These are phyloP conservation scores for Caenorhabditis inopinata DNA, from an alignment of 1,140 invertebrate species.

Conservation along the genomic window DNA sequence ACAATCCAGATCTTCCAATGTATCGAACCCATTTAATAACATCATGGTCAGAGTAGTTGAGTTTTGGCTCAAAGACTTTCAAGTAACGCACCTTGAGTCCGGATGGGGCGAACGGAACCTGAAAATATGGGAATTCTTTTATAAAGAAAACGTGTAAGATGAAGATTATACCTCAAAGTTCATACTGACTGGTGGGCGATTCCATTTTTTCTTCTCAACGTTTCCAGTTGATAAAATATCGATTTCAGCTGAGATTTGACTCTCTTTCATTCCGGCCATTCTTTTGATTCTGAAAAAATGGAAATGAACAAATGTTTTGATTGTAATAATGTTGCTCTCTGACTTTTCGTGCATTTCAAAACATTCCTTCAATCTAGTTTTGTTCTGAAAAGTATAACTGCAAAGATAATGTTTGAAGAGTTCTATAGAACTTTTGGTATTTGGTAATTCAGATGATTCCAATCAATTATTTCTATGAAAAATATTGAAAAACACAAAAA, in stretches of 20 bases:
- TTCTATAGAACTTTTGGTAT: too few relatives aligned
- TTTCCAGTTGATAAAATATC: constrained; percentile 96
- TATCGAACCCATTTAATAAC: constrained; percentile 99
- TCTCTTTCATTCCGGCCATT: constrained; percentile 99
- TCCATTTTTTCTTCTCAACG: constrained; percentile 94
- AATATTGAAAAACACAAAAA: too few relatives aligned
- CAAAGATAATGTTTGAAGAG: too few relatives aligned
- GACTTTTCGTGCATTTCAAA: too few relatives aligned
- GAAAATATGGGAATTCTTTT: constrained; percentile 54
- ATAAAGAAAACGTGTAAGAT: background rate
- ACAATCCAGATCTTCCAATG: constrained; percentile 95
- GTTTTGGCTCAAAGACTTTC: constrained; percentile 98
- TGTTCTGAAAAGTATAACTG: too few relatives aligned
- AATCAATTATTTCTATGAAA: too few relatives aligned
- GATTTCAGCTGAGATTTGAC: constrained; percentile 97
- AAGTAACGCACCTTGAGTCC: constrained; percentile 97
- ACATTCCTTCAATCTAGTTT: too few relatives aligned
- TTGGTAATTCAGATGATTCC: too few relatives aligned
- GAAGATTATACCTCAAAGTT: constrained; percentile 98
- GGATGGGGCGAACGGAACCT: constrained; percentile 88
- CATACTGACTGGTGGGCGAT: constrained; percentile 99
- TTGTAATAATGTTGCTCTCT: too few relatives aligned
- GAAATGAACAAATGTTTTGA: too few relatives aligned
- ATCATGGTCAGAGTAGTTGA: constrained; percentile 99
- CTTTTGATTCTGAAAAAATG: constrained; percentile 81